Conservation (phyloP, 2,888 invertebrate species). For the Athalia rosae region DNA sequence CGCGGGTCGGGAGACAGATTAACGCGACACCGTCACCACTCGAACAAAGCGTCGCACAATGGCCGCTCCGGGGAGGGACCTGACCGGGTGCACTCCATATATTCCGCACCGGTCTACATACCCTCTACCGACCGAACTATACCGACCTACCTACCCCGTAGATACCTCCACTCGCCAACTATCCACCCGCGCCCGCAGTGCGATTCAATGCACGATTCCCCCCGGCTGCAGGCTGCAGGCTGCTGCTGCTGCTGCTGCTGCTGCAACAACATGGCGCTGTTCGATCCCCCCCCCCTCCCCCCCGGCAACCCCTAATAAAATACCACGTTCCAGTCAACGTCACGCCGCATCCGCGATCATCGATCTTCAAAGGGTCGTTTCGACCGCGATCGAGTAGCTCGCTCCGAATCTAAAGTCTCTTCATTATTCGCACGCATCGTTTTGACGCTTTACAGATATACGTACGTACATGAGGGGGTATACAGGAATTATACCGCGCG, state of each 20-base stretch:
- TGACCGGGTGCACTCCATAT: slow-evolving; percentile 65
- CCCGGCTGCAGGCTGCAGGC: neutral
- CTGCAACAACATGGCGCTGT: neutral
- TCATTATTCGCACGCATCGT: too few relatives aligned
- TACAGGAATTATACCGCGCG: too few relatives aligned
- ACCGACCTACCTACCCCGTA: neutral
- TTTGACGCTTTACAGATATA: too few relatives aligned
- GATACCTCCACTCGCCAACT: slow-evolving; percentile 55
- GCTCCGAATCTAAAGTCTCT: too few relatives aligned
- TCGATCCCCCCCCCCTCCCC: neutral
- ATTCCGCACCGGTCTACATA: slow-evolving; percentile 64
- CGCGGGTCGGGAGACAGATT: slow-evolving; percentile 69
- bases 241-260: too few relatives aligned
- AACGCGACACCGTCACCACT: slow-evolving; percentile 71
- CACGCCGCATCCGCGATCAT: too few relatives aligned
- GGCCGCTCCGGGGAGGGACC: slow-evolving; percentile 62
- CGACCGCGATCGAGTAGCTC: too few relatives aligned
- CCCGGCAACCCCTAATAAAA: neutral
- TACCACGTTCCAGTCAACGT: too few relatives aligned
- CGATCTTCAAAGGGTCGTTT: too few relatives aligned
- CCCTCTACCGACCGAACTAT: neutral
- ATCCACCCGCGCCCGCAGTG: slow-evolving; percentile 59
- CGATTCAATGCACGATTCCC: slow-evolving; percentile 66
- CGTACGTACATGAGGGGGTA: too few relatives aligned
- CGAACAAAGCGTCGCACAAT: slow-evolving; percentile 72